Evolutionary conservation across 2,797 vertebrate species (phyloP), one percentile per base, ranked within the genome.

Genomic region (Sebastes vulpes): DNA sequence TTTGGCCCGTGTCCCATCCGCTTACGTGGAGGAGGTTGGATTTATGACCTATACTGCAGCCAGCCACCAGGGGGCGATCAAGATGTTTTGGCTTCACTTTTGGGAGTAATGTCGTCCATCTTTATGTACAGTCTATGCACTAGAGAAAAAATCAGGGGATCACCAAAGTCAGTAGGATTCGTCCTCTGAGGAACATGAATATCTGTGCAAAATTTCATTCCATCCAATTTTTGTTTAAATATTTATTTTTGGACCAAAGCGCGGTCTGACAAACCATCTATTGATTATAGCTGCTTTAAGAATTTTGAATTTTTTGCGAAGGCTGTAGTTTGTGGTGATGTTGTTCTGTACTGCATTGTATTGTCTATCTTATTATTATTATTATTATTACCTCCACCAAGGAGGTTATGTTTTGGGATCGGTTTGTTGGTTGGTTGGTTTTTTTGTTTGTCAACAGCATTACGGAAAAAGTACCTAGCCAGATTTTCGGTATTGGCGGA

Each of bases 11-110:
- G 16, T 46, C 42, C 16, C 42, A 46, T 46, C 16, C 0, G 16
- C 42, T 46, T 0, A 46, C 42, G 0, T 46, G 42, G 42, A 18
- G 42, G 42, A 46, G 14, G 16, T 0, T 3, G 42, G 42, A 0
- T 1, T 18, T 7, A 18, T 46, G 16, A 46, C 16, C 16, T 46
- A 7, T 46, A 18, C 16, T 46, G 42, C 42, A 46, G 0, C 42
- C 42, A 46, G 42, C 42, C 42, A 46, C 42, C 42, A 46, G 16
- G 16, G 42, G 42, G 42, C 42, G 16, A 46, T 1, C 14, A 18
- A 18, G 42, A 46, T 46, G 42, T 46, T 46, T 46, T 46, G 42
- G 0, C 42, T 46, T 46, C 42, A 46, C 42, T 46, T 16, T 46
- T 18, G 42, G 42, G 42, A 46, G 14, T 46, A 1, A 46, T 46